Evolutionary conservation across 1,140 invertebrate species (phyloP).

Genomic region (Neoseiulus cucumeris): DNA sequence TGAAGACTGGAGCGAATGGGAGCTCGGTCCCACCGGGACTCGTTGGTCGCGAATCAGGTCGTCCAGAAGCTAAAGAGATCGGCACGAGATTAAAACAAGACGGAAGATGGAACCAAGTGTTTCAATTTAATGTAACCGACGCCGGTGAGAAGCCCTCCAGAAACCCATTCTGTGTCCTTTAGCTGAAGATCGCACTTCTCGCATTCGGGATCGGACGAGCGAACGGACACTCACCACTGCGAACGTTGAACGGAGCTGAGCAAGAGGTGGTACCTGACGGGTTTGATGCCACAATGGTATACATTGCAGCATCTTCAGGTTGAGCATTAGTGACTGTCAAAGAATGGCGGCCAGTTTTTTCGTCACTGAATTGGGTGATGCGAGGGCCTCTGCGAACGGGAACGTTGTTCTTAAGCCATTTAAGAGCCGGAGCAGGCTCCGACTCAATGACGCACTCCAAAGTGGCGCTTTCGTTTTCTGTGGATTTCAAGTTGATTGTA

Average conservation of each 20-base stretch:
- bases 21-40: conserved; percentile 23
- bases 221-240: conserved; percentile 12
- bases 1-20: conserved; percentile 36
- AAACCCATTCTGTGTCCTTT: too few relatives aligned
- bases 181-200: too few relatives aligned
- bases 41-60: conserved; percentile 20
- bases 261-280: conserved; percentile 41
- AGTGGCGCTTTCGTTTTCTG: conserved; percentile 60
- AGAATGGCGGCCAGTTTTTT: background rate
- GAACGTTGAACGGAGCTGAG: conserved; percentile 60
- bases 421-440: conserved; percentile 37
- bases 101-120: background rate
- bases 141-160: too few relatives aligned
- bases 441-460: conserved; percentile 56
- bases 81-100: background rate
- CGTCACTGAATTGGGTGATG: conserved; percentile 26
- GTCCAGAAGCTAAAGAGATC: conserved; percentile 14
- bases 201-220: too few relatives aligned
- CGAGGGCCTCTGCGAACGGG: conserved; percentile 55
- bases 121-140: background rate
- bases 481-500: background rate
- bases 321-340: conserved; percentile 57
- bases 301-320: conserved; percentile 64
- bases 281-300: conserved; percentile 72
- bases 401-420: conserved; percentile 76